Base-by-base conservation (phyloP, 2,888 invertebrate species). In the Eurois occulta region DNA sequence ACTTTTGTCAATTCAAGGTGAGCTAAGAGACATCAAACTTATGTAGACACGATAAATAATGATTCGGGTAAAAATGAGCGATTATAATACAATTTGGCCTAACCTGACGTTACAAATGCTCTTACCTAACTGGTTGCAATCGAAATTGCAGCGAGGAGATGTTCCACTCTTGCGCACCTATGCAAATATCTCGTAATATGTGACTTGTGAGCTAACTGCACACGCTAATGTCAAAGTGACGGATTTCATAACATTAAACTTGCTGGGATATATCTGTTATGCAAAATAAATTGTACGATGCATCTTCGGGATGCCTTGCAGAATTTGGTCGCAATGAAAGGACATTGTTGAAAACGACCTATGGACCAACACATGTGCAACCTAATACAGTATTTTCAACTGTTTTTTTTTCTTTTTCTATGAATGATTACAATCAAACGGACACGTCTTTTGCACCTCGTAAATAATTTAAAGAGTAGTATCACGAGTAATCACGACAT, bases 111-210 rank as follows among this genome's bases (percentile, higher is more conserved):
- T 72, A 78, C 77, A 72, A 67, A 75, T 71, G 70, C 48, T 78
- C 55, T 84, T 86, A 78, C 75, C 55, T 80, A 84, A 84, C 87
- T 71, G 65, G 72, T 81, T 77, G 84, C 86, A 86, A 86, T 83
- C 83, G 70, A 83, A 86, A 83, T 86, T 80, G 87, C 83, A 83
- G 74, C 48, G 74, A 67, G 67, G n/a, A 84, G 80, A 84, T 85
- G 85, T 83, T 78, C 78, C 69, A 75, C 72, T 70, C 67, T 77
- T 70, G 73, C 77, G 58, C 80, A 78, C 75, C 80, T 82, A 69
- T 67, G 78, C 78, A 87, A 82, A 80, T 67, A 76, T 88, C 80
- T 88, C 80, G 85, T 87, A 88, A 88, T 70, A 69, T 78, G 71
- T 82, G 78, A 62, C 79, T 78, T 64, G 88, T 80, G 86, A 76